Base-by-base conservation (phyloP, 1,140 invertebrate species). In the Thaumatotibia leucotreta region DNA sequence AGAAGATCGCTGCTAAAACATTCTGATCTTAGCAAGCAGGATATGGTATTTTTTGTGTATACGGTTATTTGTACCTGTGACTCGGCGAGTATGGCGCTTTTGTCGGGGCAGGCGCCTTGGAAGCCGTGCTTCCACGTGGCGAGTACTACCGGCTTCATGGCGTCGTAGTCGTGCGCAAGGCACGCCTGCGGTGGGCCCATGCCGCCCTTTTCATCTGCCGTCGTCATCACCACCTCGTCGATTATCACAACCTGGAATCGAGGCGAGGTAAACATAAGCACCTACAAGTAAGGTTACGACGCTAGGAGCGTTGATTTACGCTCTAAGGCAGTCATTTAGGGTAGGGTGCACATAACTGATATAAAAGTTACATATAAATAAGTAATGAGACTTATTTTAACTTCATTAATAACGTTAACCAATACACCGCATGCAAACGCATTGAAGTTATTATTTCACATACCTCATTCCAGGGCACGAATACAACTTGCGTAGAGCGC, bases 61-160 rank as follows among this genome's bases (percentile, higher is more conserved):
- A n/a, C 0, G 11, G 1, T 2, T 20, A 8, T 1, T 49, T 70
- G 69, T 79, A 95, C 96, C 92, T 98, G 97, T 17, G 97, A 98
- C 82, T 99, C 98, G 0, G 97, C 97, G 32, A 99, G 93, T 67
- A 99, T 97, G 24, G 97, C 97, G 75, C 95, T 96, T 75, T 96
- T 96, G 79, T 98, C 97, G 0, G 97, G 97, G 88, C 97, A 99
- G 0, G 97, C 96, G 5, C 97, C 98, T 79, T 99, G 97, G 89
- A 98, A 99, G 23, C 97, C 97, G 82, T 98, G 97, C 81, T 98
- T 98, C 98, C 98, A 99, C 0, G 97, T 98, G 8, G 97, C 97
- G 29, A 98, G 87, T 0, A 98, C 97, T 0, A 98, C 96, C 0
- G 98, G 98, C 83, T 98, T 97, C 95, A 99, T 98, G 14, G 94